Evolutionary conservation across 2,888 invertebrate genomes (phyloP), one percentile per base, ranked within the genome.

Genomic region (Drosophila paucipuncta): DNA sequence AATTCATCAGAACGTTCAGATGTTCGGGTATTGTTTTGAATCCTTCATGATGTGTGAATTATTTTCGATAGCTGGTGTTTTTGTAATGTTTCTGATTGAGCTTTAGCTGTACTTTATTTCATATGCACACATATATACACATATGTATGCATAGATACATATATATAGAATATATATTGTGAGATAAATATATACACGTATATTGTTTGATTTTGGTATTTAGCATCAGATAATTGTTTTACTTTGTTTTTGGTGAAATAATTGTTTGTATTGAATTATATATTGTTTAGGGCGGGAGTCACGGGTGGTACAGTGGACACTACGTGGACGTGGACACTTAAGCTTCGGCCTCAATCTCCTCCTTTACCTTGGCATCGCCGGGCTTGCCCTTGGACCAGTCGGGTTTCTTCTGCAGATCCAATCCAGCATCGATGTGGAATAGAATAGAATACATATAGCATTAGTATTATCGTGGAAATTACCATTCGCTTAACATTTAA

Each of bases 331-430:
- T 76, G 91, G 85, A 91, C 92, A 90, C 94, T 97, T 96, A 97
- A 96, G 97, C 97, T 95, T 97, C 97, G 94, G 96, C 96, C 94
- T 95, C 95, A 94, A 95, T 96, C 94, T 96, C 97, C 95, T 96
- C 97, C 95, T 96, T 96, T 95, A 95, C 96, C 96, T 97, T 97
- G 94, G 96, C 95, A 92, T 97, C 97, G 93, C 97, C 97, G 93
- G 96, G 96, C 94, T 97, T 97, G 94, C 95, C 95, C 96, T 98
- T 98, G 94, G 97, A 97, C 97, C 97, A 98, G 95, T 98, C 98
- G 92, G 97, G 97, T 94, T 98, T 98, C 95, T 97, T 97, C 97
- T 97, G 96, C 92, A 61, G 52, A 65, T 70, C 57, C 52, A 49
- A n/a, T 43, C 33, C 33, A 50, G 47, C 30, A 68, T 41, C 43